Evolutionary conservation across 2,888 invertebrate genomes (phyloP).

Genomic region (Tiliacea citrago): DNA sequence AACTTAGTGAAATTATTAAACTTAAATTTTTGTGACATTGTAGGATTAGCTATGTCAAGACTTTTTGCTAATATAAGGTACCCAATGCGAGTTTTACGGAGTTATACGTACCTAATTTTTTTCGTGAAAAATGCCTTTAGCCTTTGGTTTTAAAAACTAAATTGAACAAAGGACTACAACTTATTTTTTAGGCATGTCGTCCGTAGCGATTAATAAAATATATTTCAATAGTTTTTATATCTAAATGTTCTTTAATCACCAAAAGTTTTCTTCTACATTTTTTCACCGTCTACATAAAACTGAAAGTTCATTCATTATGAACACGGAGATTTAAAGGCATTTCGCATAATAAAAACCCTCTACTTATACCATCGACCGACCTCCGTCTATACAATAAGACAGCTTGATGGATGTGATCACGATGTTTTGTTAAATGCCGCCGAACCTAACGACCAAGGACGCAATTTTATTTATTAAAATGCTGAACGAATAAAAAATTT

Average conservation of each 20-base stretch:
- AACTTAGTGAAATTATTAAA: constrained; percentile 44
- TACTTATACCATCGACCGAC: constrained; percentile 76
- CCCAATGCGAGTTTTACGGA: neutral
- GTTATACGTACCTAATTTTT: too few species aligned
- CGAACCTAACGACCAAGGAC: constrained; percentile 78
- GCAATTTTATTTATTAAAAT: constrained; percentile 77
- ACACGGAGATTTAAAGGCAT: constrained; percentile 76
- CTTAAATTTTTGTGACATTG: constrained; percentile 28
- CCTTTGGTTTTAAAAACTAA: constrained; percentile 7
- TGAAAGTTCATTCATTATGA: constrained; percentile 73
- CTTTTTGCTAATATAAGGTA: constrained; percentile 19
- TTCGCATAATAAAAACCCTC: constrained; percentile 78
- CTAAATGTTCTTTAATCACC: constrained; percentile 44
- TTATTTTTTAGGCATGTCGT: constrained; percentile 21
- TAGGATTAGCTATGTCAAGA: constrained; percentile 4
- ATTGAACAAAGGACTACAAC: neutral
- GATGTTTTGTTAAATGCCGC: constrained; percentile 80
- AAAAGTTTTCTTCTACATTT: constrained; percentile 48
- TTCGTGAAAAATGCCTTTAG: neutral
- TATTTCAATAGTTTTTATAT: constrained; percentile 57
- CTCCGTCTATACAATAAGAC: constrained; percentile 83
- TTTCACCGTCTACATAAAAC: constrained; percentile 48
- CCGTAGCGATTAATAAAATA: constrained; percentile 56
- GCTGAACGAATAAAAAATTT: constrained; percentile 65
- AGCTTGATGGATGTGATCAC: constrained; percentile 85